A percentile compares a stretch with the other conserved stretches of the same genome.
phyloP scores from a whole-genome alignment of 1,140 invertebrate genomes.

The Agrypnia vestita region DNA sequence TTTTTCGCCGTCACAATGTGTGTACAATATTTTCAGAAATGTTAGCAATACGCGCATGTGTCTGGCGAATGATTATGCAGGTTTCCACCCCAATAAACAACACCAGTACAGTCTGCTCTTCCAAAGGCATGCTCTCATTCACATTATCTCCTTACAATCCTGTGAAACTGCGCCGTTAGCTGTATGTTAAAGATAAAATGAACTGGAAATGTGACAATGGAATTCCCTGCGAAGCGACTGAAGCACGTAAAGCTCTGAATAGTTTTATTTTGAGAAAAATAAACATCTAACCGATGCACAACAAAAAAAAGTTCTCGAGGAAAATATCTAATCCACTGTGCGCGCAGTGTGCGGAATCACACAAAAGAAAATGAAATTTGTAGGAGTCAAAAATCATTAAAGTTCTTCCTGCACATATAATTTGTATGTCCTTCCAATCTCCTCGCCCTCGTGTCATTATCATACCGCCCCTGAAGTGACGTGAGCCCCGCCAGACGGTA shows the following conservation, averaged over 20 bases:
- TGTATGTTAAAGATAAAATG: background rate
- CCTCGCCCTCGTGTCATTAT: too few relatives aligned
- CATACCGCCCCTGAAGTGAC: too few relatives aligned
- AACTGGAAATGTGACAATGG: slow-evolving; percentile 2
- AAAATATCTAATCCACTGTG: too few relatives aligned
- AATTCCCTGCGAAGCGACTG: background rate
- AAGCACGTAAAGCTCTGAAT: background rate
- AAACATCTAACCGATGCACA: background rate
- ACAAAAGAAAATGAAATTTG: too few relatives aligned
- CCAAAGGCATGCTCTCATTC: background rate
- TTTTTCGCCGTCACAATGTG: too few relatives aligned
- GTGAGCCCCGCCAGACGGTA: too few relatives aligned
- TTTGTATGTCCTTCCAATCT: too few relatives aligned
- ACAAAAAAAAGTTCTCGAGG: too few relatives aligned
- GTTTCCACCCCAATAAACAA: background rate
- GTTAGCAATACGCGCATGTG: background rate
- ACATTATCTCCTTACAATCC: background rate
- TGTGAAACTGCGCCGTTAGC: slow-evolving; percentile 2
- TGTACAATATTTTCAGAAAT: too few relatives aligned
- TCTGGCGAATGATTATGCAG: background rate
- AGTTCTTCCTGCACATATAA: too few relatives aligned
- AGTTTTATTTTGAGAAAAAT: background rate
- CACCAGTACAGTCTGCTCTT: background rate
- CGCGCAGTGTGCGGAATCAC: too few relatives aligned
- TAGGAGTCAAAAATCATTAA: too few relatives aligned